Evolutionary conservation across 2,113 vertebrate species (phyloP), one percentile per base, ranked within the genome.

Genomic region (Carassius auratus): DNA sequence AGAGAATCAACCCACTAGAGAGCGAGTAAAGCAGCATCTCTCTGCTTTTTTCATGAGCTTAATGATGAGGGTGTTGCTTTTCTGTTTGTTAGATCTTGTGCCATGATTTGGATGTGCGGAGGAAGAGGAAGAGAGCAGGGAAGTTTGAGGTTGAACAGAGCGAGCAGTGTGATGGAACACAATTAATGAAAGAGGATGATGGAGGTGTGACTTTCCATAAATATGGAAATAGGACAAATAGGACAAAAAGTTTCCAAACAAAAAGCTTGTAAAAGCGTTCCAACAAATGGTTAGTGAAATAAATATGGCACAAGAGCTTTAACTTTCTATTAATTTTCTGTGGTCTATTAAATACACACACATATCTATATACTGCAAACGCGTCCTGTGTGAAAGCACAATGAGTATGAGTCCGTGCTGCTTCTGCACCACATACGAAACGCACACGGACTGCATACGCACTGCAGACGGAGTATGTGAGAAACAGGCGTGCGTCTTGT

Each of bases 41-140:
- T 81, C 62, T 82, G 88, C 85, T 83, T 88, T 45, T 81, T 88
- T 86, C 82, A 88, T 86, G 79, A 82, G 59, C 38, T 76, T 85
- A 84, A 84, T 84, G 86, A 89, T 81, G 77, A 75, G 38, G 61
- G 42, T 77, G 52, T 48, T 87, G 87, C 73, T 87, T 85, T 83
- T 89, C 77, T 87, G 80, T 85, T 76, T 85, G 68, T 87, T 75
- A 86, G 85, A 86, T 83, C 74, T 84, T 75, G 66, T 30, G 79
- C 83, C 78, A 86, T 84, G 87, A 88, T 78, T 84, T 88, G 77
- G 74, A 84, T 80, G 73, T 89, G 71, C 23, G 42, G 48, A 71
- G 68, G 19, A 23, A 61, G 74, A 71, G 83, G 81, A n/a, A 55
- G 66, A 75, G 86, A 81, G 33, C 33, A 42, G 19, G 36, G 36